A percentile compares a stretch with the other conserved stretches of the same genome.
These are phyloP conservation scores for Eupithecia vulgata DNA, from an alignment of 2,888 invertebrate species.

Conservation along the genomic window DNA sequence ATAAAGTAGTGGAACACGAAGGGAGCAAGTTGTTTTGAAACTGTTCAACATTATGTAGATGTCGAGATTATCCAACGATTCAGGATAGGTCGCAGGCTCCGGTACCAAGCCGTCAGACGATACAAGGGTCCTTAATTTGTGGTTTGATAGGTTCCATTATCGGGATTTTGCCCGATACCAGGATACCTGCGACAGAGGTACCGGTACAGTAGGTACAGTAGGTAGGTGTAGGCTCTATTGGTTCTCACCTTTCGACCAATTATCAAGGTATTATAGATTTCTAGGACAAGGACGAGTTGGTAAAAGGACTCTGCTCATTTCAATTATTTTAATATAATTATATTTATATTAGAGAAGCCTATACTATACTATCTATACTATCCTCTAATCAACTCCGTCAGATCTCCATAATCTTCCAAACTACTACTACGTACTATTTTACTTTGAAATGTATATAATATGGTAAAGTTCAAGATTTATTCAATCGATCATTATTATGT, in stretches of 20 bases:
- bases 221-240: not conserved
- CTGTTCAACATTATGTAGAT: not conserved
- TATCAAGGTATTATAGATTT: constrained; percentile 19
- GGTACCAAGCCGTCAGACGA: not conserved
- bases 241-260: constrained; percentile 26
- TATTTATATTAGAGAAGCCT: no score
- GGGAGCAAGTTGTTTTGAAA: not conserved
- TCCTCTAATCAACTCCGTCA: no score
- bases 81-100: not conserved
- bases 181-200: not conserved
- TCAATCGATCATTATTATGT: no score
- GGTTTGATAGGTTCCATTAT: constrained; percentile 41
- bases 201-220: not conserved
- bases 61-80: not conserved
- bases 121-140: constrained; percentile 36
- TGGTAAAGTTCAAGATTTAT: no score
- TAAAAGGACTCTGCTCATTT: not conserved
- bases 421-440: no score
- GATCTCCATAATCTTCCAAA: no score
- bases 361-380: no score
- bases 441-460: no score
- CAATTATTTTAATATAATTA: no score
- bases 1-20: not conserved
- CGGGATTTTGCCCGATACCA: constrained; percentile 7
- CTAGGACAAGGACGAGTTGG: not conserved